Evolutionary conservation across 2,888 invertebrate species (phyloP), one percentile per base, ranked within the genome.

Genomic region (Watsonalla binaria): DNA sequence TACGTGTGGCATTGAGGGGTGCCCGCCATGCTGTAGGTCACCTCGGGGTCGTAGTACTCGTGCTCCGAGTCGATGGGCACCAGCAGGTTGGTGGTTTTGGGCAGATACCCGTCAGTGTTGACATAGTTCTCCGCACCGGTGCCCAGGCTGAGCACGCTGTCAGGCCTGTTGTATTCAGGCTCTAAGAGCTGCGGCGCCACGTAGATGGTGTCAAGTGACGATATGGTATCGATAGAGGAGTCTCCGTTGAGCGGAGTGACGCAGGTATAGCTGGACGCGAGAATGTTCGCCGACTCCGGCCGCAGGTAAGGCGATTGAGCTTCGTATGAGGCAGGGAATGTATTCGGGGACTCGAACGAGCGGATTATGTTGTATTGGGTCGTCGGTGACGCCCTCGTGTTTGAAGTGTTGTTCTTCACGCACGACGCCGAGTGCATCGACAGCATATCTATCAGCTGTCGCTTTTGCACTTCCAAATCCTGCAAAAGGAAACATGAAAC

Each of bases 401-500:
- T 81, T 52, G 84, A 68, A 63, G 80, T 84, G 58, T 80, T 80
- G 66, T 87, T 86, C 65, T 93, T 93, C 56, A 94, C 89, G 75
- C 97, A 97, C 11, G 93, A 92, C 0, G 95, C 93, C 46, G 93
- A 91, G 82, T 97, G 97, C 13, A 93, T 84, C 52, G 94, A 93
- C 66, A 97, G 85, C 94, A 96, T 95, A 66, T 96, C 96, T 70
- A 95, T 92, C 56, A 97, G 90, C 74, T 94, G 93, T 61, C 94
- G 93, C 72, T 95, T 93, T 78, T 97, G 95, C 53, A 93, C 94
- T 86, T 96, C 96, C 72, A 97, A 88, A 70, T 95, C 94, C 84
- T 96, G 94, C 47, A 84, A 86, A 59, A 51, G 58, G 56, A 56
- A 51, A 55, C 4, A 24, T 24, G 24, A 24, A 24, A 24, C 4